Base-by-base conservation (phyloP, 2,113 vertebrate genomes). In the Salvator merianae region DNA sequence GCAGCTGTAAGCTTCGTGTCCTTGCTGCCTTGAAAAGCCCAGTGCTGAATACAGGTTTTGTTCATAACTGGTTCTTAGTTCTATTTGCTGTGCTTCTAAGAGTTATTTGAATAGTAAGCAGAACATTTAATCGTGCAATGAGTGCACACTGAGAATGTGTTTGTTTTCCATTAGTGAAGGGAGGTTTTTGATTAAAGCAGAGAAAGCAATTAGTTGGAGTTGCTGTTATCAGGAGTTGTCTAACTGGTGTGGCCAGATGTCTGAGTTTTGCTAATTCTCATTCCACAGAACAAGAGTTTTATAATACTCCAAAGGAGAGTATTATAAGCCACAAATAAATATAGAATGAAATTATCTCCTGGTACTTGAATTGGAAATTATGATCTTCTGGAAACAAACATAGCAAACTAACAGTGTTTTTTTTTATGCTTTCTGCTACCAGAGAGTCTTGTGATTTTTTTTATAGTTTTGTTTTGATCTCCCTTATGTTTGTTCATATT, bases 171-270 rank as follows among this genome's bases (percentile, higher is more conserved):
- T 88, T 94, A 93, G 81, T 40, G 32, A 77, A 87, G 88, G 88
- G 82, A 85, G 84, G 80, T 69, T 32, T 94, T 81, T 83, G 85
- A 91, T 18, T 77, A 89, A 87, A 91, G 79, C 86, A 93, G 89
- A 88, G 83, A 81, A 86, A 92, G 88, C 92, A 88, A 92, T 93
- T 92, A 95, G 84, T 87, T 90, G 53, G 72, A 22, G 32, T 3
- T 88, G 88, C 69, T 16, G 68, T 0, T 1, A 87, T 90, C 83
- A 69, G 84, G 16, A 83, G 65, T 88, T 83, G 79, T 79, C 83
- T 87, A 82, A 91, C 79, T 90, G 87, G 87, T 59, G n/a, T 77
- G 80, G 90, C 90, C 92, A 93, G 90, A 94, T 91, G 92, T 93
- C 91, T 89, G 70, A 91, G n/a, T 85, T 93, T 93, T 78, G 69